These are phyloP conservation scores for Cyclargus thomasi DNA, from an alignment of 1,140 invertebrate genomes.

Conservation along the genomic window DNA sequence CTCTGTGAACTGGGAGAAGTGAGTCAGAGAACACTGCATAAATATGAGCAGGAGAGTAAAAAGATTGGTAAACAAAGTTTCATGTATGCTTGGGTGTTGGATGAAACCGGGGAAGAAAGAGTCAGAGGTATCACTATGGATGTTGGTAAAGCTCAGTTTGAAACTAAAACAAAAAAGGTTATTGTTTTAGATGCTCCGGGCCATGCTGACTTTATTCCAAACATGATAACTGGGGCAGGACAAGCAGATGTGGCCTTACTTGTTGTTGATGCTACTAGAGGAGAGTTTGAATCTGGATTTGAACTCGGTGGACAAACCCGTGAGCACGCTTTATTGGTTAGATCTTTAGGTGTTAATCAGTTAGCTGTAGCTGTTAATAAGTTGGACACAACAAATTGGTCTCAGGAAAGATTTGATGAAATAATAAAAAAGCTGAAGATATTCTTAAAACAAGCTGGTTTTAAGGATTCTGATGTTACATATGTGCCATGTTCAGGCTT, in stretches of 20 bases:
- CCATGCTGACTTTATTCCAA: constrained; percentile 99
- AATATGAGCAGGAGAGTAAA: constrained; percentile 98
- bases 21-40: constrained; percentile 93
- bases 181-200: constrained; percentile 97
- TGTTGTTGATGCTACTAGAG: constrained; percentile 95
- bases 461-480: constrained; percentile 89
- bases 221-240: constrained; percentile 98
- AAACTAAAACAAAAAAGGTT: constrained; percentile 90
- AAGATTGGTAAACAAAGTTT: constrained; percentile 99
- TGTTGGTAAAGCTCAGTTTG: constrained; percentile 94
- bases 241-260: constrained; percentile 97
- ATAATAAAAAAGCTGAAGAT: constrained; percentile 88
- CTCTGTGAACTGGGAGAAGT: constrained; percentile 94
- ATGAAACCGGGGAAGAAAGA: constrained; percentile 98
- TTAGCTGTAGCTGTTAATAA: constrained; percentile 91
- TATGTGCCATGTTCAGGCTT: constrained; percentile 98
- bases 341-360: constrained; percentile 92
- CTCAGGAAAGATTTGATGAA: constrained; percentile 88
- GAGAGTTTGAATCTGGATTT: constrained; percentile 99
- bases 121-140: constrained; percentile 95
- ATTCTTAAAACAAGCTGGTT: constrained; percentile 98
- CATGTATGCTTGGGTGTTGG: constrained; percentile 99
- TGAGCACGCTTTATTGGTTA: constrained; percentile 95
- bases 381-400: constrained; percentile 88
- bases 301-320: constrained; percentile 97